A percentile compares a stretch with the other conserved stretches of the same genome.
Evolutionary conservation across 2,797 vertebrate genomes (phyloP).

Genomic region (Knipowitschia caucasica): DNA sequence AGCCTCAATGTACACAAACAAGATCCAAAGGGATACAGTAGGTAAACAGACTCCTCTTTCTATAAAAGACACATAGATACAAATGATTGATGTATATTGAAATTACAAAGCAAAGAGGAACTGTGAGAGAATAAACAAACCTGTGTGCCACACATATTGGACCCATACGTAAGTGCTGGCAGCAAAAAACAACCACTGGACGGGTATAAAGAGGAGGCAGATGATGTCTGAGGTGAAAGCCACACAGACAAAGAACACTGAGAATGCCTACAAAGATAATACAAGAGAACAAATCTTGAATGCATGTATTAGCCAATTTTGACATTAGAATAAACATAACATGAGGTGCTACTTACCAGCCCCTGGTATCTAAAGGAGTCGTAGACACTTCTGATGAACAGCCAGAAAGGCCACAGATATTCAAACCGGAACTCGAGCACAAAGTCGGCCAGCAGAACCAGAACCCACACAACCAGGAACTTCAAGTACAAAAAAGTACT

Average conservation of each 20-base stretch:
- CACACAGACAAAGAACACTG: conserved; percentile 99
- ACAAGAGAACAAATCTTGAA: neutral
- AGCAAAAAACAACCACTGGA: conserved; percentile 99
- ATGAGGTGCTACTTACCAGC: conserved; percentile 81
- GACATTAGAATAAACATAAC: neutral
- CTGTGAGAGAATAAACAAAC: conserved; percentile 64
- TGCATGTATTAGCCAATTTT: neutral
- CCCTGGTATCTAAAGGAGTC: conserved; percentile 99
- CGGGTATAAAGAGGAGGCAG: conserved; percentile 99
- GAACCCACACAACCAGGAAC: conserved; percentile 96
- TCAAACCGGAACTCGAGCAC: conserved; percentile 89
- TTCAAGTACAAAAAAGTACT: conserved; percentile 98
- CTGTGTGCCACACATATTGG: conserved; percentile 99
- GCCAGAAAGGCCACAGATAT: conserved; percentile 99
- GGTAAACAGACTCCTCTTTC: conserved; percentile 97
- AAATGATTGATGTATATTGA: neutral
- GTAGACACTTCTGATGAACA: conserved; percentile 98
- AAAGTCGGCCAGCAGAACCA: conserved; percentile 92
- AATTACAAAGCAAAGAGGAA: neutral
- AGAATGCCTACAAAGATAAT: conserved; percentile 84
- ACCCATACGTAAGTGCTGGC: conserved; percentile 99
- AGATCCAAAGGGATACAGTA: conserved; percentile 98
- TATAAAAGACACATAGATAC: conserved; percentile 47
- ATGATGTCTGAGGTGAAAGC: conserved; percentile 99
- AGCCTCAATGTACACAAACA: conserved; percentile 99